Evolutionary conservation across 2,888 invertebrate genomes (phyloP), one percentile per base, ranked within the genome.

Genomic region (Diadegma fenestrale): DNA sequence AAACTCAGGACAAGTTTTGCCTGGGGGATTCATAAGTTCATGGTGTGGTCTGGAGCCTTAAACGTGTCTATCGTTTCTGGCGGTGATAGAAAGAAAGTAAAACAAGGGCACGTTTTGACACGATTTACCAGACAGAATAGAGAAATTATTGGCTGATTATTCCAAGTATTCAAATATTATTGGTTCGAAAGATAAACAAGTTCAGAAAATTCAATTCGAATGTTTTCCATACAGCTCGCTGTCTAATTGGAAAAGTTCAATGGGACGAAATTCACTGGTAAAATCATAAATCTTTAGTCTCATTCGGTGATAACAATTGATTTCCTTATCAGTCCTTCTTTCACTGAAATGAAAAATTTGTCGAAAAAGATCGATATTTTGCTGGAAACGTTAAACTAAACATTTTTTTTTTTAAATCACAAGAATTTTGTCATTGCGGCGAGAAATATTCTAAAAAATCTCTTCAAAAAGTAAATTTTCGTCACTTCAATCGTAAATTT

Each of bases 21-120:
- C 61, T 41, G 68, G 10, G 82, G 45, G 72, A 78, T 83, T 83
- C 73, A 79, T 79, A 79, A 73, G 73, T 79, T 75, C 51, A 80
- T n/a, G 43, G 64, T 72, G 80, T 64, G 51, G 48, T 71, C 61
- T 61, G 64, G 48, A 6, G 48, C 41, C 63, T 71, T 33, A 43
- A 45, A 69, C 66, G 37, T 12, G 4, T 54, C 66, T 54, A 77
- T 54, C 45, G 37, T 64, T 64, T 43, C 26, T 51, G 33, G 19
- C 19, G 45, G 33, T 54, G 26, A 17, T 17, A 26, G 68, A 79
- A 61, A 69, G 43, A 45, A 69, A 33, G 45, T 45, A 33, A 61
- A 61, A 7, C 17, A 33, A 26, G 14, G n/a, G 10, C 37, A 37
- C 7, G 37, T 64, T 72, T 30, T 14, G 14, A 58, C 14, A 5